Evolutionary conservation across 2,888 invertebrate genomes (phyloP).

Genomic region (Arge pagana): DNA sequence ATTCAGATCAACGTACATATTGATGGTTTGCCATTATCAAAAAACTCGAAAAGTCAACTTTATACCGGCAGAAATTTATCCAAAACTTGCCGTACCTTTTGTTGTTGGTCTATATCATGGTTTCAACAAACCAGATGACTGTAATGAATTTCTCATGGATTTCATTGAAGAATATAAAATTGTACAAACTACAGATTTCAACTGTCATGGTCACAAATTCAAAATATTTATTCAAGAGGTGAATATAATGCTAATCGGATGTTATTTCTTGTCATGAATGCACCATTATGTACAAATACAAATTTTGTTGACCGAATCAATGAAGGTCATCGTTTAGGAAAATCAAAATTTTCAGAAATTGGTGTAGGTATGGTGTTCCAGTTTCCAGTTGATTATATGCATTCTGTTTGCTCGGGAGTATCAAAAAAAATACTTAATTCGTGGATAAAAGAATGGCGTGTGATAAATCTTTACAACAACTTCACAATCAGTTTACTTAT

Average conservation of each 20-base stretch:
- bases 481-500: too few relatives aligned
- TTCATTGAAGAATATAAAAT: conserved; percentile 25
- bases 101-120: conserved; percentile 29
- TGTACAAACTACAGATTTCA: conserved; percentile 22
- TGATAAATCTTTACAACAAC: too few relatives aligned
- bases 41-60: too few relatives aligned
- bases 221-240: conserved; percentile 27
- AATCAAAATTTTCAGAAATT: conserved; percentile 23
- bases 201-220: conserved; percentile 5
- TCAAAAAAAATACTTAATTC: conserved; percentile 25
- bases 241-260: conserved; percentile 17
- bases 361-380: conserved; percentile 22
- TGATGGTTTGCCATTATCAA: too few relatives aligned
- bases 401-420: conserved; percentile 31
- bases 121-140: conserved; percentile 22
- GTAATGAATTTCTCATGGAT: conserved; percentile 24
- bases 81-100: too few relatives aligned
- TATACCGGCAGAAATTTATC: too few relatives aligned
- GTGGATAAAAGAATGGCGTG: not conserved
- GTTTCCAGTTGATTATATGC: conserved; percentile 6
- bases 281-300: conserved; percentile 20
- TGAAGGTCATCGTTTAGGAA: conserved; percentile 27
- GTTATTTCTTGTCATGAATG: conserved; percentile 23
- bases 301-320: conserved; percentile 23
- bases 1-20: too few relatives aligned